Base-by-base conservation (phyloP, 2,113 vertebrate species). In the Ivindomyrus marchei region DNA sequence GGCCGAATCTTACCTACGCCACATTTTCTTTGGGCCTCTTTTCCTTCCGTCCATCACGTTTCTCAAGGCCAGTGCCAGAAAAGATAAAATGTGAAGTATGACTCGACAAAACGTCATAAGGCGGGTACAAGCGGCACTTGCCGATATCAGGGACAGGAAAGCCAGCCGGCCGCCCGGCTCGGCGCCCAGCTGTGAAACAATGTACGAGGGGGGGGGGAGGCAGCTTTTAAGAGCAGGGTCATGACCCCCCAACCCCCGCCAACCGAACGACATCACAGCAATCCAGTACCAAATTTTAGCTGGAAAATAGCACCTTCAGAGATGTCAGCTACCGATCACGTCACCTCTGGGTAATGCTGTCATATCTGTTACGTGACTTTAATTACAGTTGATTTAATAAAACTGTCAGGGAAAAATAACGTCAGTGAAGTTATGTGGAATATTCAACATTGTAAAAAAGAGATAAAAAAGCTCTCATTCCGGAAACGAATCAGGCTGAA, bases 61-160 rank as follows among this genome's bases (percentile, higher is more conserved):
- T 80, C 92, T 91, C 87, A 88, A 85, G 92, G 92, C 89, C 90
- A 90, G 90, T 93, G 89, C 91, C 90, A 88, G 88, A 46, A 45
- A 87, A 94, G 94, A 94, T 93, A 92, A 93, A 93, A 50, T 6
- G 49, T 15, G 9, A 70, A 70, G 53, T 74, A 85, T 94, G 94
- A 94, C 93, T 91, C 10, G 13, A 92, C 92, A 91, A 90, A 92
- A 94, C 13, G 45, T 15, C 90, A 83, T 70, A 56, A 8, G 36
- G 42, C 89, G 42, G 46, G 21, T 17, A 50, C 66, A n/a, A 85
- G 66, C 62, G 86, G 89, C 90, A 89, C 87, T 87, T 77, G 83
- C 66, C 77, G 36, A 90, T 90, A 86, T 88, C 88, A 50, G 80
- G 86, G 84, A 91, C 89, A 92, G 92, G 91, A 91, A 92, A 90